Conservation (phyloP, 1,140 invertebrate species). For the Drosophila sproati region DNA sequence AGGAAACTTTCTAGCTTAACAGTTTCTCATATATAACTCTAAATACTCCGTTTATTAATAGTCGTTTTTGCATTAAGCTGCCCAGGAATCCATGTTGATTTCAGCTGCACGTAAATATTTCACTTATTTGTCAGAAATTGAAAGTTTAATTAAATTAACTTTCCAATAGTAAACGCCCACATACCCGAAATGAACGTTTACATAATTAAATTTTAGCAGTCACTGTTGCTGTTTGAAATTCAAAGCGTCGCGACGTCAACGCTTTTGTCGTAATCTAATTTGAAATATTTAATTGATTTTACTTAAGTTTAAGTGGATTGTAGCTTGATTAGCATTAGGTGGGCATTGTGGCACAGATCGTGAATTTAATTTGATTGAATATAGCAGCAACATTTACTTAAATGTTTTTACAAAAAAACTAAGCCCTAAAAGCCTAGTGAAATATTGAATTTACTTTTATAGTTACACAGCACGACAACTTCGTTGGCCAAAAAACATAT, state of each 20-base stretch:
- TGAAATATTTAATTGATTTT: conserved; percentile 44
- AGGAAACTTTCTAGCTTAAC: conserved; percentile 10
- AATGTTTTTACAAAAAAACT: neutral
- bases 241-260: conserved; percentile 3
- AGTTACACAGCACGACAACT: conserved; percentile 13
- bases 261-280: conserved; percentile 37
- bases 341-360: conserved; percentile 10
- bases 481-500: conserved; percentile 18
- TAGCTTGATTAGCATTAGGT: conserved; percentile 19
- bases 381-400: neutral
- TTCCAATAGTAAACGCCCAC: conserved; percentile 5
- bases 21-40: neutral
- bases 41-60: conserved; percentile 47
- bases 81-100: conserved; percentile 51
- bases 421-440: neutral
- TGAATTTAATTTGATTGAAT: conserved; percentile 6
- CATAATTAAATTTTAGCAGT: conserved; percentile 63
- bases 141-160: conserved; percentile 76
- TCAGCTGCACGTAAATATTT: conserved; percentile 33
- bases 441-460: conserved; percentile 42
- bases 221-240: conserved; percentile 5
- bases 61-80: neutral
- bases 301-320: conserved; percentile 16
- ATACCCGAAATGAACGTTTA: conserved; percentile 17
- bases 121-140: conserved; percentile 56